Evolutionary conservation across 1,140 invertebrate species (phyloP), one percentile per base, ranked within the genome.

Genomic region (Potamilus streckersoni): DNA sequence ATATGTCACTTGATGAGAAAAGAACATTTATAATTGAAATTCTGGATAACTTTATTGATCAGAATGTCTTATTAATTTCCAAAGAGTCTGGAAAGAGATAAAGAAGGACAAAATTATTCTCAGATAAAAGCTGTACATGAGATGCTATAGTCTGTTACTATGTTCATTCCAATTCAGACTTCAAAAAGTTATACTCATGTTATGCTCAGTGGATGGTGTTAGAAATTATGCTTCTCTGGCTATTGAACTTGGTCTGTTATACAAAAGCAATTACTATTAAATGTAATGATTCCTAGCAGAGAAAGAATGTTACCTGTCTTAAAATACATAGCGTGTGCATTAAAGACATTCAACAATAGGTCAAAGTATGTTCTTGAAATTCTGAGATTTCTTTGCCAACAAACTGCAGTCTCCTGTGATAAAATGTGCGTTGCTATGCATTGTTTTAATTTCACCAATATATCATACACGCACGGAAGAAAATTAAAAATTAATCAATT

Each of bases 341-440:
- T 69, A 56, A 69, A 69, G 0, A 0, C 1, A 12, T 55, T 55
- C 55, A 69, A 69, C 55, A 49, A 11, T 6, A 69, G 14, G 11
- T 69, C 67, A n/a, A 69, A 69, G 49, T 56, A 69, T 69, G 67
- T n/a, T 0, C 55, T 69, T 55, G 67, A 69, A 69, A 69, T 56
- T 14, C 38, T 69, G 6, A 27, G 56, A 15, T 69, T 56, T 69
- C 19, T 69, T 23, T 69, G 67, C 13, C 38, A 69, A 57, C 55
- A 56, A n/a, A n/a, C n/a, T n/a, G n/a, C n/a, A n/a, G n/a, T n/a
- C n/a, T n/a, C n/a, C n/a, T n/a, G n/a, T n/a, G n/a, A 23, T 23
- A 23, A 23, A 23, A 23, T 23, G 23, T 23, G 23, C 23, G 23
- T 23, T 23, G 2, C 23, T 23, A 23, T 23, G 23, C 23, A 23